Evolutionary conservation across 2,113 vertebrate species (phyloP).

Genomic region (Engystomops pustulosus): DNA sequence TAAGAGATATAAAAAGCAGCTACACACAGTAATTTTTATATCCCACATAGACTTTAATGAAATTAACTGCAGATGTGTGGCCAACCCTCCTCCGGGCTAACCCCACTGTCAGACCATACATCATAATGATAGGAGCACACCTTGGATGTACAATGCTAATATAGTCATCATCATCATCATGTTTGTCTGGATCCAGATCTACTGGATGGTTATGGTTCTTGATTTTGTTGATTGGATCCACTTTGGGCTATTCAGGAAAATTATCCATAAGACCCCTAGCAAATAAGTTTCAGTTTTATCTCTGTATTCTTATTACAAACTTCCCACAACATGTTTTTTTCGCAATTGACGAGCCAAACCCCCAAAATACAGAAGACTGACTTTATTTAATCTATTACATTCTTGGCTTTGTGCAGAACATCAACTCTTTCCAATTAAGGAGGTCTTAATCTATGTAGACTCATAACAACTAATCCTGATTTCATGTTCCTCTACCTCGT

Average conservation of each 20-base stretch:
- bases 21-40: background rate
- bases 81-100: background rate
- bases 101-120: background rate
- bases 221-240: background rate
- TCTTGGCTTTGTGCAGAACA: background rate
- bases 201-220: background rate
- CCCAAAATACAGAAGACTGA: slow-evolving; percentile 20
- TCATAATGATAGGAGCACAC: background rate
- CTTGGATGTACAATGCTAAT: background rate
- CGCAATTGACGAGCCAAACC: slow-evolving; percentile 36
- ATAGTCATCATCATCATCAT: background rate
- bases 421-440: slow-evolving; percentile 1
- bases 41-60: background rate
- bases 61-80: background rate
- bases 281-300: slow-evolving; percentile 34
- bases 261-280: slow-evolving; percentile 4
- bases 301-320: slow-evolving; percentile 30
- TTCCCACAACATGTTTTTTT: slow-evolving; percentile 43
- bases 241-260: background rate
- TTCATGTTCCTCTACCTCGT: background rate
- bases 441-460: background rate
- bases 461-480: background rate
- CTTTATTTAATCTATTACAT: slow-evolving; percentile 38
- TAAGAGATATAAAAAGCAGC: background rate
- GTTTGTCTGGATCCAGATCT: background rate